These are phyloP conservation scores for Parnassius orleans DNA, from an alignment of 2,888 invertebrate species.

Conservation along the genomic window DNA sequence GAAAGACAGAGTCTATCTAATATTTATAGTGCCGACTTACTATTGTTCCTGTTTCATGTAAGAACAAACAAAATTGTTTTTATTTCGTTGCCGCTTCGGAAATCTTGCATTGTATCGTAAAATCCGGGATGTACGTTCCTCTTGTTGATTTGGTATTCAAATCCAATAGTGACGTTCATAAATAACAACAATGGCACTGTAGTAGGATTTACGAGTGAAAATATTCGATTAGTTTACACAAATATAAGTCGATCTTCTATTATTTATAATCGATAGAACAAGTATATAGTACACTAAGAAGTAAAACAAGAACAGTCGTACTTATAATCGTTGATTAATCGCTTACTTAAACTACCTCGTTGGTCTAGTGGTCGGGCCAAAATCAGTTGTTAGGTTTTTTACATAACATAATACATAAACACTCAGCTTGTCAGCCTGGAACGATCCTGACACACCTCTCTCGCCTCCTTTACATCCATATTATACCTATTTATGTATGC, in stretches of 20 bases:
- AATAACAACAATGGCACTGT: constrained; percentile 5
- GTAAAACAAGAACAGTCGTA: no score
- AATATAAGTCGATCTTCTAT: neutral
- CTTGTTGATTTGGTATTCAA: constrained; percentile 10
- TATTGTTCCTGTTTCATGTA: constrained; percentile 16
- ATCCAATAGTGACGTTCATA: constrained; percentile 5
- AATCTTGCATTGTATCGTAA: constrained; percentile 13
- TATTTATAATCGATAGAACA: no score
- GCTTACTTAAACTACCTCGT: no score
- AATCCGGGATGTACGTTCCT: constrained; percentile 1
- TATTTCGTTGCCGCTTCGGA: constrained; percentile 9
- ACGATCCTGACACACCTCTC: no score
- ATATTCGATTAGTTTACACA: neutral
- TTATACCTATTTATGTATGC: no score
- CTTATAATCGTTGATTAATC: no score
- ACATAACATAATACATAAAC: no score
- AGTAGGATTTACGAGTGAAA: neutral
- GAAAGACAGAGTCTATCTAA: constrained; percentile 6
- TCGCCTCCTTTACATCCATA: no score
- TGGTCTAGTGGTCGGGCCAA: no score
- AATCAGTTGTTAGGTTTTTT: no score
- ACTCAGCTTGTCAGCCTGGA: no score
- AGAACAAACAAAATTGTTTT: constrained; percentile 13
- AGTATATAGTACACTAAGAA: no score
- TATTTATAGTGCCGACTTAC: constrained; percentile 20